Evolutionary conservation across 2,797 vertebrate genomes (phyloP).

Genomic region (Danio choprae): DNA sequence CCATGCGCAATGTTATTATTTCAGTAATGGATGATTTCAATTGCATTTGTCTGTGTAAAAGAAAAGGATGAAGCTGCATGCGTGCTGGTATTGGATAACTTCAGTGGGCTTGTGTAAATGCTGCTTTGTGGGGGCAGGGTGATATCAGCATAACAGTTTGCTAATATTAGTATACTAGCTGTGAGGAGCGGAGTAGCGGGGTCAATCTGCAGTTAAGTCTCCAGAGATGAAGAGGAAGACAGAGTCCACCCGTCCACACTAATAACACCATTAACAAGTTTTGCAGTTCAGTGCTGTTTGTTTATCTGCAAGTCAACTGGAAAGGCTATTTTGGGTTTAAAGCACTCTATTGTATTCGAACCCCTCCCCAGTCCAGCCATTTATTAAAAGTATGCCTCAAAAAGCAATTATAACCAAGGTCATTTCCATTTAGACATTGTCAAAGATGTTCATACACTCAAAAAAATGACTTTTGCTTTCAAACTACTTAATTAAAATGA

Average conservation of each 20-base stretch:
- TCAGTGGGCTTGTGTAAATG: slow-evolving; percentile 27
- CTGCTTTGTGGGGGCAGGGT: slow-evolving; percentile 45
- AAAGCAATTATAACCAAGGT: too few relatives aligned
- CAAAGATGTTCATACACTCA: too few relatives aligned
- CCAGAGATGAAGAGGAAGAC: slow-evolving; percentile 50
- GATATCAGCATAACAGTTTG: slow-evolving; percentile 50
- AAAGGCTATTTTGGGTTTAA: not conserved
- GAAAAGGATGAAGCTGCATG: not conserved
- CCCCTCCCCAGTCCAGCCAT: too few relatives aligned
- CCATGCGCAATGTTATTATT: not conserved
- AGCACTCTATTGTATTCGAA: too few relatives aligned
- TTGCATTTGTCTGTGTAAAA: slow-evolving; percentile 15
- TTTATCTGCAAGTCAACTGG: not conserved
- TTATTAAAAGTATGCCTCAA: too few relatives aligned
- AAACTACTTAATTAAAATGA: too few relatives aligned
- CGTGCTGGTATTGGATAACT: slow-evolving; percentile 23
- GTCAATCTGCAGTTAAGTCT: slow-evolving; percentile 60
- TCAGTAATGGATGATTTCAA: slow-evolving; percentile 1
- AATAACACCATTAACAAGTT: slow-evolving; percentile 61
- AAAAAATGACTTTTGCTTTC: too few relatives aligned
- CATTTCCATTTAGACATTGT: too few relatives aligned
- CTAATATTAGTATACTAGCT: slow-evolving; percentile 58
- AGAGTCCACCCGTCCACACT: slow-evolving; percentile 49
- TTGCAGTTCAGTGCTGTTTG: not conserved
- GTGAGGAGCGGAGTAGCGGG: slow-evolving; percentile 56